These are phyloP conservation scores for Gymnoscopelus braueri DNA, from an alignment of 2,797 vertebrate species.

Conservation along the genomic window DNA sequence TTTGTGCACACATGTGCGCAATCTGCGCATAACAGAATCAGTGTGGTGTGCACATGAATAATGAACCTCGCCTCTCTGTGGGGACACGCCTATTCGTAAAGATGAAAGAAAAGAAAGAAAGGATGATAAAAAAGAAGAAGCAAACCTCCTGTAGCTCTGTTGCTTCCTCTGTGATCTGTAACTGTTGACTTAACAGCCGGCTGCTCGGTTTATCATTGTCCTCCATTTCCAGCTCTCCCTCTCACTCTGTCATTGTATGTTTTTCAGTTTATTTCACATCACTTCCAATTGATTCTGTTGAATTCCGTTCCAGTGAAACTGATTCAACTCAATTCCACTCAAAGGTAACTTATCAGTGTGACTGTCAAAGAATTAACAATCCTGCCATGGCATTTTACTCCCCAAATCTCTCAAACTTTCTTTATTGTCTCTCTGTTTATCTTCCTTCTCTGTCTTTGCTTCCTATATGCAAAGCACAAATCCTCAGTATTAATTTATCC, in stretches of 20 bases:
- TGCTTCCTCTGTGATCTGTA: conserved; percentile 54
- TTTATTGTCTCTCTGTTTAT: neutral
- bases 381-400: neutral
- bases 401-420: neutral
- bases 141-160: conserved; percentile 44
- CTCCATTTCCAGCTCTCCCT: neutral
- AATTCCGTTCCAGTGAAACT: too few species aligned
- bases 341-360: too few species aligned
- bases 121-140: conserved; percentile 32
- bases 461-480: too few species aligned
- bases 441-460: neutral
- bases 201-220: conserved; percentile 44
- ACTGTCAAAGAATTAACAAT: neutral
- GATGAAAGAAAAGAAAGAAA: conserved; percentile 54
- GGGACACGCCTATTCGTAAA: conserved; percentile 41
- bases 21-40: conserved; percentile 54
- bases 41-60: conserved; percentile 47
- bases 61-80: conserved; percentile 59
- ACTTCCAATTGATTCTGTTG: neutral
- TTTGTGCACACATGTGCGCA: conserved; percentile 13
- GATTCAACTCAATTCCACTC: too few species aligned
- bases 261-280: neutral
- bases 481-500: neutral
- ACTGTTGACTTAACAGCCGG: conserved; percentile 59
- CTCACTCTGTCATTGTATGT: neutral